phyloP scores from a whole-genome alignment of 2,797 vertebrate genomes.

The Spatula clypeata region DNA sequence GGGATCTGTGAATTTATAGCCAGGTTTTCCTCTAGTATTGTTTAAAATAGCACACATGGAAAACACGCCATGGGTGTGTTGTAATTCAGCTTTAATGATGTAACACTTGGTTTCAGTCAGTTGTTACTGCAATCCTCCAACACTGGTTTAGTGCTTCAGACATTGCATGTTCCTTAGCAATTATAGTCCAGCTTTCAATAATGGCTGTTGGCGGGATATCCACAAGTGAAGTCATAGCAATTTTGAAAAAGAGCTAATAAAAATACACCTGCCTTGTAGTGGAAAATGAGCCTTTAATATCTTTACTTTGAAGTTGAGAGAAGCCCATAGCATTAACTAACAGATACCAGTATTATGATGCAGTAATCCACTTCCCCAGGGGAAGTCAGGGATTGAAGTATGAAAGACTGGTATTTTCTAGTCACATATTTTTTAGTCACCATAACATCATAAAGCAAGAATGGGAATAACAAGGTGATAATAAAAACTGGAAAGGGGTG shows the following conservation, averaged over 20 bases:
- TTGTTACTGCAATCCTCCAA: slow-evolving; percentile 60
- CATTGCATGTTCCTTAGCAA: slow-evolving; percentile 85
- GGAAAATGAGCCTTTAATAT: slow-evolving; percentile 86
- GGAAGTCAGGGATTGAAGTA: slow-evolving; percentile 75
- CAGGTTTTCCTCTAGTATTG: slow-evolving; percentile 83
- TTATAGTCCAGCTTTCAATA: slow-evolving; percentile 87
- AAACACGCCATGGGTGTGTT: slow-evolving; percentile 79
- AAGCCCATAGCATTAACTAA: slow-evolving; percentile 84
- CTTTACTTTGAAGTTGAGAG: slow-evolving; percentile 83
- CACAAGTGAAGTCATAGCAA: slow-evolving; percentile 87
- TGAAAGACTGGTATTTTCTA: slow-evolving; percentile 77
- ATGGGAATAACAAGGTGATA: slow-evolving; percentile 62
- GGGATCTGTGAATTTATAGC: slow-evolving; percentile 86
- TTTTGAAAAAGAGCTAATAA: slow-evolving; percentile 89
- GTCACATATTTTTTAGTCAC: slow-evolving; percentile 66
- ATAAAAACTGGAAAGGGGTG: slow-evolving; percentile 62
- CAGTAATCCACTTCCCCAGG: slow-evolving; percentile 78
- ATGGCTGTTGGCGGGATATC: slow-evolving; percentile 84
- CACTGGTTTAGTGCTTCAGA: slow-evolving; percentile 82
- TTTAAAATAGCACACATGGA: slow-evolving; percentile 88
- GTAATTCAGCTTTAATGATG: slow-evolving; percentile 88
- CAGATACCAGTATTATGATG: slow-evolving; percentile 82
- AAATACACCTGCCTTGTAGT: slow-evolving; percentile 92
- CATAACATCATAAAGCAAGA: slow-evolving; percentile 67
- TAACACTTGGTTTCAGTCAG: slow-evolving; percentile 86